These are phyloP conservation scores for Micromussa lordhowensis DNA, from an alignment of 92 coral and sea anemone genomes.

Conservation along the genomic window DNA sequence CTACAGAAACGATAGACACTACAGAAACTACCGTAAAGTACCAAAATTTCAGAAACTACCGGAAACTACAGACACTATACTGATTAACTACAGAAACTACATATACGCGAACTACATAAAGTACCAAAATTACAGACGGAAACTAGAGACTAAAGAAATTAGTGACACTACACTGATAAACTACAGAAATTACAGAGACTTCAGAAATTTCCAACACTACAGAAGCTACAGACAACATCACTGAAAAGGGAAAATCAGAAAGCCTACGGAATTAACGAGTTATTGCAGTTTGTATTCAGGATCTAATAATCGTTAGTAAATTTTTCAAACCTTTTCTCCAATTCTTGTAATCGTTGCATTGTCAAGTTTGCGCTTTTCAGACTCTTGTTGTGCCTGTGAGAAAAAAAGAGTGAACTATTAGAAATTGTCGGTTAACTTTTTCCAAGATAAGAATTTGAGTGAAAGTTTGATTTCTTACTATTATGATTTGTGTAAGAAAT, in stretches of 20 bases:
- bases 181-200: not conserved
- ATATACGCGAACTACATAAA: too few species aligned
- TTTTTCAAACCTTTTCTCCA: slow-evolving; percentile 15
- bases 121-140: too few species aligned
- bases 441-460: too few species aligned
- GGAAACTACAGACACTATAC: not conserved
- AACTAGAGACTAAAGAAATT: too few species aligned
- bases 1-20: not conserved
- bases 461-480: too few species aligned
- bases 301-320: too few species aligned
- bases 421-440: too few species aligned
- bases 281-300: not conserved
- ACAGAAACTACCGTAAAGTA: not conserved
- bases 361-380: not conserved
- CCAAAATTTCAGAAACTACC: too few species aligned
- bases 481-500: not conserved
- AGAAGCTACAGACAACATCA: not conserved
- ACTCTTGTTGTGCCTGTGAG: not conserved
- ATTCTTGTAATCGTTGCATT: not conserved
- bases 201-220: not conserved
- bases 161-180: too few species aligned
- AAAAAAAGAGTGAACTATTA: not conserved
- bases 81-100: not conserved
- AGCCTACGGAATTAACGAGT: not conserved
- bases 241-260: not conserved